These are phyloP conservation scores for Ecliptopera silaceata DNA, from an alignment of 2,888 invertebrate species.

Conservation along the genomic window DNA sequence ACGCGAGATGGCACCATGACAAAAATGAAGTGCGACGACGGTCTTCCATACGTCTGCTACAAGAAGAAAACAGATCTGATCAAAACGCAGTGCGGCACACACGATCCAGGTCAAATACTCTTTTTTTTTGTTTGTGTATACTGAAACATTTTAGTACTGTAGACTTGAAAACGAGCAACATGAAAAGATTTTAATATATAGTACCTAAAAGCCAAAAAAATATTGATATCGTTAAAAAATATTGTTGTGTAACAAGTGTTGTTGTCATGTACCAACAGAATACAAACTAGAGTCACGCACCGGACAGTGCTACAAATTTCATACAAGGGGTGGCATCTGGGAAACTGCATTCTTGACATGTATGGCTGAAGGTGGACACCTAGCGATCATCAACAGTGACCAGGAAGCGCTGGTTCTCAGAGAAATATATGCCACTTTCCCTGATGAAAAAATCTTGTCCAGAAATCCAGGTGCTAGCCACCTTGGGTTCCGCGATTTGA, in stretches of 20 bases:
- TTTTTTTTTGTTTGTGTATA: too few species aligned
- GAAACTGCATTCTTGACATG: neutral
- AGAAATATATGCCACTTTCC: neutral
- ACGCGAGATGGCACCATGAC: neutral
- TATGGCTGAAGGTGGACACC: neutral
- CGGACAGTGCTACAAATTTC: neutral
- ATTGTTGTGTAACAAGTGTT: too few species aligned
- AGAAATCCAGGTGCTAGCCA: neutral
- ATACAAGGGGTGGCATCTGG: neutral
- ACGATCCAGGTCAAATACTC: neutral
- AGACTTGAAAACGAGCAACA: too few species aligned
- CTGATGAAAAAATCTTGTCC: neutral
- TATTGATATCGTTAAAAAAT: too few species aligned
- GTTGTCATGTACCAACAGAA: too few species aligned
- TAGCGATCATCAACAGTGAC: neutral
- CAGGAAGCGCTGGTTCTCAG: neutral
- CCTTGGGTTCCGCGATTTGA: neutral
- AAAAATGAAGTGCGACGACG: neutral
- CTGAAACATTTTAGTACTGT: too few species aligned
- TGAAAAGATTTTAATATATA: too few species aligned
- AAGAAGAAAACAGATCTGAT: neutral
- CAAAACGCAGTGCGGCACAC: neutral
- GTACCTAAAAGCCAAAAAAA: too few species aligned
- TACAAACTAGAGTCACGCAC: neutral
- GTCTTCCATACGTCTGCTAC: neutral